phyloP scores from a whole-genome alignment of 2,797 vertebrate genomes.

The Craterocephalus amniculus region DNA sequence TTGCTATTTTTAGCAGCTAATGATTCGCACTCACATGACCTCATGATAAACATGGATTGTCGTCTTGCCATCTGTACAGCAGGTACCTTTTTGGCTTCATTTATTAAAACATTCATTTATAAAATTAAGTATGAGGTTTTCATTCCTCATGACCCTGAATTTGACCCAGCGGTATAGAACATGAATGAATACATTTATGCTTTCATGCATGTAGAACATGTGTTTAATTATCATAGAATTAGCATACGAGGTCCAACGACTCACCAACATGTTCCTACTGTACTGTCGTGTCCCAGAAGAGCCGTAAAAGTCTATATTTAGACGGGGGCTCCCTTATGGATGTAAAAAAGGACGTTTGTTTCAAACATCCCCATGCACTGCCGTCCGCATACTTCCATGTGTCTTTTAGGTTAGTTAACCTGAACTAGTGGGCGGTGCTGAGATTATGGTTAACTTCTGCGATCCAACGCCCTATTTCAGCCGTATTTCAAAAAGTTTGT shows the following conservation, averaged over 20 bases:
- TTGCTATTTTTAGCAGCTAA: constrained; percentile 28
- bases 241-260: neutral
- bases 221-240: neutral
- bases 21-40: constrained; percentile 49
- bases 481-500: no score
- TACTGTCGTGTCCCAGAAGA: neutral
- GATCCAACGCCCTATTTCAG: no score
- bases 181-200: no score
- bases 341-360: no score
- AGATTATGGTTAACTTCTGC: no score
- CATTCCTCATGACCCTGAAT: neutral
- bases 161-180: no score
- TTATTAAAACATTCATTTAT: neutral
- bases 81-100: neutral
- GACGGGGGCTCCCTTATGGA: no score
- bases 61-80: constrained; percentile 12
- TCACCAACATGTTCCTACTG: neutral
- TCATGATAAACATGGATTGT: constrained; percentile 35
- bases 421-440: no score
- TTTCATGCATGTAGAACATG: no score
- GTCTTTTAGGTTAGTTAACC: no score
- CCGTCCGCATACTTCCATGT: no score
- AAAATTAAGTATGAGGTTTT: neutral
- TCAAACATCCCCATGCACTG: no score
- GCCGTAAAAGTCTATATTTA: neutral